Conservation (phyloP, 1,140 invertebrate species). For the Zaprionus taronus region DNA sequence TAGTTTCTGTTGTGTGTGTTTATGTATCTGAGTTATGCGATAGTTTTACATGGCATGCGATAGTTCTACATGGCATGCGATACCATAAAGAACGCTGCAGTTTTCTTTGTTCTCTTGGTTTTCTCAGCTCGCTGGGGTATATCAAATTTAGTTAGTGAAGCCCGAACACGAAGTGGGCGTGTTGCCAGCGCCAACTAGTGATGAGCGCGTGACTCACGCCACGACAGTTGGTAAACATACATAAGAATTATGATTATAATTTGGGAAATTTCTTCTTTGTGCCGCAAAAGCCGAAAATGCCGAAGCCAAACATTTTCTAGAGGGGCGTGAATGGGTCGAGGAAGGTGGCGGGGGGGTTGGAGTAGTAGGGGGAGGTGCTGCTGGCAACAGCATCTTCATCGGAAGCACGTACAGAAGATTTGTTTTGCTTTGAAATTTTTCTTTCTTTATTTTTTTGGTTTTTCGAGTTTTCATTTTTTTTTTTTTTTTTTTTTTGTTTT, state of each 20-base stretch:
- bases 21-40: not conserved
- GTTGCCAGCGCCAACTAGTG: not conserved
- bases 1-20: too few relatives aligned
- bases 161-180: not conserved
- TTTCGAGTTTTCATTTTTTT: conserved; percentile 20
- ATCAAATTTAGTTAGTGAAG: not conserved
- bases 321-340: not conserved
- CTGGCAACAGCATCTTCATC: conserved; percentile 37
- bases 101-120: not conserved
- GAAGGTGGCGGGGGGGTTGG: not conserved
- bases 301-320: not conserved
- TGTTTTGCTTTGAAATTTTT: conserved; percentile 38
- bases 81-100: not conserved
- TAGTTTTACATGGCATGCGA: not conserved
- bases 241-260: conserved; percentile 24
- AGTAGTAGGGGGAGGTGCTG: not conserved
- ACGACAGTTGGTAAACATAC: conserved; percentile 1
- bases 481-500: conserved; percentile 38
- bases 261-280: conserved; percentile 7
- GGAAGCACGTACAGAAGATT: conserved; percentile 70
- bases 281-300: not conserved
- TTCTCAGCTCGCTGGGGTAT: not conserved
- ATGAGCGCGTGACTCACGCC: conserved; percentile 31
- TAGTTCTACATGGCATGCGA: not conserved
- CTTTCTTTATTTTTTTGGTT: conserved; percentile 21